These are phyloP conservation scores for Cephalotes varians DNA, from an alignment of 2,888 invertebrate genomes.

Conservation along the genomic window DNA sequence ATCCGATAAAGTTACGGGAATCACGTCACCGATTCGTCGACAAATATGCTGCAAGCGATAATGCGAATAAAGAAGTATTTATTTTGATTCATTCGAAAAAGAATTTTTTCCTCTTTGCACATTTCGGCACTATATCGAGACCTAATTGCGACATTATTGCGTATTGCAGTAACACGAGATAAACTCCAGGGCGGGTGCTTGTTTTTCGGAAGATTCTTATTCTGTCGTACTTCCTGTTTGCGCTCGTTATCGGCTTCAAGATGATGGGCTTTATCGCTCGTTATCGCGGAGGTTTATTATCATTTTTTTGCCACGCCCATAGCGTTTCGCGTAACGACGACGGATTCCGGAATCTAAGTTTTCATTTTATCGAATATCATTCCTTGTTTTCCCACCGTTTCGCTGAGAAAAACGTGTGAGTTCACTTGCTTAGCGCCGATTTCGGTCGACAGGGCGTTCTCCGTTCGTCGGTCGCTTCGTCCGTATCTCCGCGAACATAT, in stretches of 20 bases:
- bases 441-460: slow-evolving; percentile 31
- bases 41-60: background rate
- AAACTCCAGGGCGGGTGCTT: slow-evolving; percentile 28
- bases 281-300: slow-evolving; percentile 49
- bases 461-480: background rate
- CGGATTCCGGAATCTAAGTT: background rate
- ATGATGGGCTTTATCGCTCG: slow-evolving; percentile 52
- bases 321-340: background rate
- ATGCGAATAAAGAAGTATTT: background rate
- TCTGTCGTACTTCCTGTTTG: slow-evolving; percentile 66
- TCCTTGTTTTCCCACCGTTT: background rate
- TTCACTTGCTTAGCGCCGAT: slow-evolving; percentile 23
- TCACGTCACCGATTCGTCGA: background rate
- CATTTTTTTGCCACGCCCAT: slow-evolving; percentile 36
- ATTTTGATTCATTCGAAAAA: background rate
- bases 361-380: background rate
- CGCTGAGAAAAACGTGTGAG: background rate
- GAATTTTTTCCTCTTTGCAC: background rate
- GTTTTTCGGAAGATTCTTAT: slow-evolving; percentile 59
- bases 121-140: slow-evolving; percentile 8
- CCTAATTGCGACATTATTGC: slow-evolving; percentile 23
- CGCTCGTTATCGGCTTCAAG: slow-evolving; percentile 23
- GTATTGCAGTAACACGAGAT: slow-evolving; percentile 54
- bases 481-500: slow-evolving; percentile 59
- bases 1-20: background rate